Evolutionary conservation across 23 tunicate species (phyloP).

Genomic region (Aplidium turbinatum): DNA sequence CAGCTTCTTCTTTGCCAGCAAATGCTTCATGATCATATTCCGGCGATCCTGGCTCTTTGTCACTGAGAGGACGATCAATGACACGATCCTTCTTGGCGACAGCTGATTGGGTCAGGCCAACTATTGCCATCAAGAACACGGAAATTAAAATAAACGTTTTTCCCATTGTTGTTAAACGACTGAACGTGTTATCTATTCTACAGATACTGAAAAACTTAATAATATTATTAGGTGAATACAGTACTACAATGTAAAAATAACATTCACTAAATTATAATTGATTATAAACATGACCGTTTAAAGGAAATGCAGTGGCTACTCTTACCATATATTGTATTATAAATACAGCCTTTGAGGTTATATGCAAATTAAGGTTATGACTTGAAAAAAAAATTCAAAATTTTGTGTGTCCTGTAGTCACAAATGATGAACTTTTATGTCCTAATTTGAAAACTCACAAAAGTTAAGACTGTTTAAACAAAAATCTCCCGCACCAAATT

Average conservation of each 20-base stretch:
- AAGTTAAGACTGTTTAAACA: no score
- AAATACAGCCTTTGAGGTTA: no score
- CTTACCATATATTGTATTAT: no score
- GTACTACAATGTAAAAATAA: not conserved
- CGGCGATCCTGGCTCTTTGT: slow-evolving; percentile 68
- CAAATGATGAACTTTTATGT: no score
- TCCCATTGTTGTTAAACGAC: not conserved
- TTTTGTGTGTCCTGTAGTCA: no score
- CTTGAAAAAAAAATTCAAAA: no score
- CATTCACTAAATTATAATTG: not conserved
- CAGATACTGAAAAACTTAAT: no score
- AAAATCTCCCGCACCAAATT: no score
- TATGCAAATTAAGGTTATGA: no score
- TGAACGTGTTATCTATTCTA: not conserved
- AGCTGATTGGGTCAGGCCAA: not conserved
- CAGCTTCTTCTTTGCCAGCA: slow-evolving; percentile 72
- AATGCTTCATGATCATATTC: slow-evolving; percentile 95
- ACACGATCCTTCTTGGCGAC: slow-evolving; percentile 61
- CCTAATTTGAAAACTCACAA: no score
- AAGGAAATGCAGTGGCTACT: no score
- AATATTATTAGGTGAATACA: not conserved
- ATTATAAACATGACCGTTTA: no score
- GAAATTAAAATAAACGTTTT: not conserved
- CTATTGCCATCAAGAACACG: not conserved
- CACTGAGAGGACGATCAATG: slow-evolving; percentile 66